Evolutionary conservation across 2,888 invertebrate species (phyloP).

Genomic region (Tillus elongatus): DNA sequence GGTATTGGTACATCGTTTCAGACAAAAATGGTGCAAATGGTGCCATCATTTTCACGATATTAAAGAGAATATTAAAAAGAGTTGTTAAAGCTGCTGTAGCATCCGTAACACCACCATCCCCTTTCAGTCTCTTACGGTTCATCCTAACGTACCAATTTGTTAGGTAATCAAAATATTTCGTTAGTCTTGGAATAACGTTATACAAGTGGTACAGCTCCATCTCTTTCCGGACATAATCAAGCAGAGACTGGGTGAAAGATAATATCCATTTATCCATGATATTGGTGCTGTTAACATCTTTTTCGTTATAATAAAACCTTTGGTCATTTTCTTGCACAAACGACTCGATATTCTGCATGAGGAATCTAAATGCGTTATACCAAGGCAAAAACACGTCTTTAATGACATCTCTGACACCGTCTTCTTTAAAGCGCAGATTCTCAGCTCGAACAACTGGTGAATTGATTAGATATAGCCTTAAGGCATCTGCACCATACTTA

Average conservation of each 20-base stretch:
- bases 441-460: conserved; percentile 97
- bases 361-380: conserved; percentile 88
- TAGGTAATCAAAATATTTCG: conserved; percentile 93
- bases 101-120: conserved; percentile 73
- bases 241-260: conserved; percentile 89
- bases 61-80: conserved; percentile 76
- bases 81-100: conserved; percentile 79
- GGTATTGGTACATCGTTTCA: conserved; percentile 88
- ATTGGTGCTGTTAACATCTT: conserved; percentile 45
- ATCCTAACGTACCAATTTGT: conserved; percentile 99
- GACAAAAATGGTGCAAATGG: conserved; percentile 96
- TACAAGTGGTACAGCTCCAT: conserved; percentile 93
- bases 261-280: conserved; percentile 97
- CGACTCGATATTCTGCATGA: conserved; percentile 86
- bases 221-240: conserved; percentile 80
- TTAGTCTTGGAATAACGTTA: conserved; percentile 86
- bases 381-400: conserved; percentile 98
- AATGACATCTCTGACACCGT: conserved; percentile 90
- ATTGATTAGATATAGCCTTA: conserved; percentile 91
- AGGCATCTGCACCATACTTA: conserved; percentile 95
- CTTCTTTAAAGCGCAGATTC: conserved; percentile 92
- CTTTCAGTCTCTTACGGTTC: conserved; percentile 91
- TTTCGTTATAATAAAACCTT: conserved; percentile 38
- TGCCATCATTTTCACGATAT: conserved; percentile 89
- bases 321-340: conserved; percentile 54